Evolutionary conservation across 2,113 vertebrate genomes (phyloP).

Genomic region (Glaucomys volans): DNA sequence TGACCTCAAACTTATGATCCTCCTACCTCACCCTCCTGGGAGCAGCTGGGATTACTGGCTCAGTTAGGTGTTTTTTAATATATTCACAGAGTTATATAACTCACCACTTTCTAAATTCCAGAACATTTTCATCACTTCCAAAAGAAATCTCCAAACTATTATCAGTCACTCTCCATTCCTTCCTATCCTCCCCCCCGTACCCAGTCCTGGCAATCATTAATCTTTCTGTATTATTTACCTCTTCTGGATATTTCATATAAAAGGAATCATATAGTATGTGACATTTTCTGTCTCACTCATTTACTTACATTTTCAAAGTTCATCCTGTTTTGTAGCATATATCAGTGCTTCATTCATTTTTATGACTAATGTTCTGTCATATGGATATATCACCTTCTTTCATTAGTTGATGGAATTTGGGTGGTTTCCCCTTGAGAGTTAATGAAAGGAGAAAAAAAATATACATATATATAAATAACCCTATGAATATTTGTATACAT

Average conservation of each 20-base stretch:
- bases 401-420: neutral
- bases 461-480: neutral
- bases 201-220: neutral
- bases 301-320: neutral
- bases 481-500: neutral
- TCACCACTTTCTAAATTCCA: neutral
- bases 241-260: neutral
- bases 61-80: neutral
- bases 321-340: neutral
- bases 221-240: neutral
- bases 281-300: neutral
- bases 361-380: neutral
- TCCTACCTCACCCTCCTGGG: too few relatives aligned
- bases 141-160: neutral
- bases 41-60: too few relatives aligned
- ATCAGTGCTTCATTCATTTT: neutral
- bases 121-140: neutral
- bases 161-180: neutral
- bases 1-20: too few relatives aligned
- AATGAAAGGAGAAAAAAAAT: neutral
- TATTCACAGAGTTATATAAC: neutral
- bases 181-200: too few relatives aligned
- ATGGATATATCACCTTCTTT: neutral
- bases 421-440: neutral
- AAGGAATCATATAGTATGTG: neutral